Conservation (phyloP, 2,797 vertebrate species). For the Coilia nasus region DNA sequence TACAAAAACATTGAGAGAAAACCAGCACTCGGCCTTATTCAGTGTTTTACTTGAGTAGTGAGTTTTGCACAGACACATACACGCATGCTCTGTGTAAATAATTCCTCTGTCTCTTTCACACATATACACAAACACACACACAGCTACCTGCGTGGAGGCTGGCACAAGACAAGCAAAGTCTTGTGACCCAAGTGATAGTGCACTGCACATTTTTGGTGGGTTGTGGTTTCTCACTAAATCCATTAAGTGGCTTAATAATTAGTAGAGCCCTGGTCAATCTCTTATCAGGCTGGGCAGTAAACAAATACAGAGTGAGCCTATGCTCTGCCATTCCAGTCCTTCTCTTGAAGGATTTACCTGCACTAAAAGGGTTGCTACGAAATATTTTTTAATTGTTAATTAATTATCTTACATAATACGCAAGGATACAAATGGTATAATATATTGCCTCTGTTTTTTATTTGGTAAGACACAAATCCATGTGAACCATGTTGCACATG, state of each 20-base stretch:
- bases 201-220: background rate
- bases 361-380: background rate
- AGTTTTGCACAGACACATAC: background rate
- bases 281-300: background rate
- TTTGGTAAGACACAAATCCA: no score
- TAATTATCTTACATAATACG: no score
- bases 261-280: slow-evolving; percentile 2
- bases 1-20: background rate
- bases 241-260: background rate
- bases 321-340: background rate
- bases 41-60: background rate
- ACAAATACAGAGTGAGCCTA: background rate
- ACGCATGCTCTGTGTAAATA: background rate
- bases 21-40: background rate
- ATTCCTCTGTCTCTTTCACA: background rate
- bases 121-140: background rate
- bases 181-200: background rate
- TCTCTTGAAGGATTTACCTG: background rate
- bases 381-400: no score
- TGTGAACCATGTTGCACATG: no score
- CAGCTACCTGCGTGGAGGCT: background rate
- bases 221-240: background rate
- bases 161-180: background rate
- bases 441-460: no score
- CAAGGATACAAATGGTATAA: no score